Evolutionary conservation across 35 echinoderm and acorn worm species (phyloP), one percentile per base, ranked within the genome.

Genomic region (Diadema setosum): DNA sequence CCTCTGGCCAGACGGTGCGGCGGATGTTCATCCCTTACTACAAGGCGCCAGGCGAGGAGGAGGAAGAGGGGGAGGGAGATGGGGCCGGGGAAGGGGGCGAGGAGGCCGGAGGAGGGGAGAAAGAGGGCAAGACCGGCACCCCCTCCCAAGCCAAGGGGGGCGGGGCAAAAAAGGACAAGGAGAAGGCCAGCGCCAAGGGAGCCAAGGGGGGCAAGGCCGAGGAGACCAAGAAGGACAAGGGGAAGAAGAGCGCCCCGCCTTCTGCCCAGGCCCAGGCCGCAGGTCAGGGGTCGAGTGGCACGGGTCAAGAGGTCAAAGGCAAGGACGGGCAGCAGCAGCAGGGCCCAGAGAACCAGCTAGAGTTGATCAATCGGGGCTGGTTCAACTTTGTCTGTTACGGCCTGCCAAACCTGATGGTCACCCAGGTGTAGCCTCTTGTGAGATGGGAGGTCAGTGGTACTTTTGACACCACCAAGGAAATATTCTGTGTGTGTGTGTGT

Each of bases 371-470:
- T 56, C 76, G 92, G 58, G 90, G 88, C 29, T 99, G 96, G 96
- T 99, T 89, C 80, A 99, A 99, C 74, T 80, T 83, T 81, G 92
- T 99, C 41, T 99, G 96, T 70, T 99, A 99, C 70, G 96, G 96
- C 23, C 61, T 99, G 49, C 93, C 96, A 20, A 99, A 99, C 46
- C 73, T 94, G 16, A 89, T 99, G 81, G 93, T 99, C 8, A 89
- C 88, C 23, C 92, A 97, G 75, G 64, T 92, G 14, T 84, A n/a
- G n/a, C n/a, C n/a, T n/a, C n/a, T n/a, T n/a, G n/a, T n/a, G n/a
- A n/a, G 82, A 18, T 27, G 46, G 37, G 2, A n/a, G n/a, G n/a
- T n/a, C n/a, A n/a, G n/a, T n/a, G n/a, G n/a, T n/a, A n/a, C n/a
- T n/a, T n/a, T n/a, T n/a, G n/a, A n/a, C n/a, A n/a, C n/a, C n/a